These are phyloP conservation scores for Neoaliturus tenellus DNA, from an alignment of 2,888 invertebrate genomes.

Conservation along the genomic window DNA sequence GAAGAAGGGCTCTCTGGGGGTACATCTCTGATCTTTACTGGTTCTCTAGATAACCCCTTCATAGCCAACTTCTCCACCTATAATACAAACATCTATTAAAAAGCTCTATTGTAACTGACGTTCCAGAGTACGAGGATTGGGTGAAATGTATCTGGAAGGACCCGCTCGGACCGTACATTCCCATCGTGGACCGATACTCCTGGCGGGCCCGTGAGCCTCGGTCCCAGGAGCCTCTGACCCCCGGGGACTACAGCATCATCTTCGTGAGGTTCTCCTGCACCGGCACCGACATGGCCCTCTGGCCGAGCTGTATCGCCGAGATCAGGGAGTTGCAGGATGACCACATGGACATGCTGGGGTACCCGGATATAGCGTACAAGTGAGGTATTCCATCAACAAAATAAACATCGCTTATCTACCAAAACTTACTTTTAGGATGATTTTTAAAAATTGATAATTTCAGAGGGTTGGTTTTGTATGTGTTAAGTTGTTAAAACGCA, in stretches of 20 bases:
- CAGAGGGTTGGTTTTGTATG: too few species aligned
- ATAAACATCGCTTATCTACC: too few species aligned
- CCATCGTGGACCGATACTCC: background rate
- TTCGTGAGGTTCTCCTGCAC: background rate
- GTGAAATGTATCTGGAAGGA: background rate
- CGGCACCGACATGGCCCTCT: background rate
- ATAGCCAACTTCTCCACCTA: too few species aligned
- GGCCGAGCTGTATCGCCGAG: background rate
- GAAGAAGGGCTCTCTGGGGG: too few species aligned
- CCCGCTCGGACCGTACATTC: background rate
- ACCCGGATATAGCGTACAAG: constrained; percentile 21
- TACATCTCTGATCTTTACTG: too few species aligned
- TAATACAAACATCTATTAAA: too few species aligned
- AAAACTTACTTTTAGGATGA: too few species aligned
- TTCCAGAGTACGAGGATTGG: background rate
- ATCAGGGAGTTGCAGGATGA: background rate
- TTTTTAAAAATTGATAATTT: too few species aligned
- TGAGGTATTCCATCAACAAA: too few species aligned
- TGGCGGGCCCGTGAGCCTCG: background rate
- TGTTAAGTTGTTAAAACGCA: too few species aligned
- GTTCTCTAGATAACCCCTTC: too few species aligned
- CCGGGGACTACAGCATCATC: background rate
- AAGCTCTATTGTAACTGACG: too few species aligned
- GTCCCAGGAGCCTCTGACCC: background rate
- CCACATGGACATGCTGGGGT: constrained; percentile 20